Conservation (phyloP, 2,113 vertebrate species). For the Notothenia rossii region DNA sequence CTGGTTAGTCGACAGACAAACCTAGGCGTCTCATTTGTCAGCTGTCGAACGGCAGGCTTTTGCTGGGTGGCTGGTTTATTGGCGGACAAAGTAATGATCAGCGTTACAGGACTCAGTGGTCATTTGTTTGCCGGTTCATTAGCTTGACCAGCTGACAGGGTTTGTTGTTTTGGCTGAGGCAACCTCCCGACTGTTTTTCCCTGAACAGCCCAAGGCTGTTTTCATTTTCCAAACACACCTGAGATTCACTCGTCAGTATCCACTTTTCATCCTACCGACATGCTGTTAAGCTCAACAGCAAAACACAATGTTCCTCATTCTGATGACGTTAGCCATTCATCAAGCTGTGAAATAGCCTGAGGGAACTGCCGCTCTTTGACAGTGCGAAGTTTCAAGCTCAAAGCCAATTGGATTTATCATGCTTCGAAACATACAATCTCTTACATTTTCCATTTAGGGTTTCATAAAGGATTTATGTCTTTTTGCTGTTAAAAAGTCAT, state of each 20-base stretch:
- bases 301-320: slow-evolving; percentile 35
- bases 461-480: slow-evolving; percentile 28
- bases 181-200: background rate
- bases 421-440: slow-evolving; percentile 23
- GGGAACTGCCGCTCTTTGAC: slow-evolving; percentile 32
- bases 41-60: slow-evolving; percentile 24
- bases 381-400: slow-evolving; percentile 7
- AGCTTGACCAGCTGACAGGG: background rate
- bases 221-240: background rate
- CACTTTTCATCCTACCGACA: background rate
- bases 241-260: slow-evolving; percentile 3
- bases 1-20: slow-evolving; percentile 39
- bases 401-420: slow-evolving; percentile 42
- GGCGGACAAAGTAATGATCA: slow-evolving; percentile 9
- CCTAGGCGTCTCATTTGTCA: slow-evolving; percentile 21
- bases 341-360: slow-evolving; percentile 62
- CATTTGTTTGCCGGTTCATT: slow-evolving; percentile 25
- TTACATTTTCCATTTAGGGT: background rate
- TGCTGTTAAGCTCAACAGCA: slow-evolving; percentile 9
- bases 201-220: background rate
- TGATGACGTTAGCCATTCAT: slow-evolving; percentile 47
- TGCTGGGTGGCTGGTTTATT: slow-evolving; percentile 24
- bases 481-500: slow-evolving; percentile 18
- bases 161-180: background rate
- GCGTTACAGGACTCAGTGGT: slow-evolving; percentile 30